phyloP scores from a whole-genome alignment of 1,140 invertebrate species.

The Luehdorfia chinensis region DNA sequence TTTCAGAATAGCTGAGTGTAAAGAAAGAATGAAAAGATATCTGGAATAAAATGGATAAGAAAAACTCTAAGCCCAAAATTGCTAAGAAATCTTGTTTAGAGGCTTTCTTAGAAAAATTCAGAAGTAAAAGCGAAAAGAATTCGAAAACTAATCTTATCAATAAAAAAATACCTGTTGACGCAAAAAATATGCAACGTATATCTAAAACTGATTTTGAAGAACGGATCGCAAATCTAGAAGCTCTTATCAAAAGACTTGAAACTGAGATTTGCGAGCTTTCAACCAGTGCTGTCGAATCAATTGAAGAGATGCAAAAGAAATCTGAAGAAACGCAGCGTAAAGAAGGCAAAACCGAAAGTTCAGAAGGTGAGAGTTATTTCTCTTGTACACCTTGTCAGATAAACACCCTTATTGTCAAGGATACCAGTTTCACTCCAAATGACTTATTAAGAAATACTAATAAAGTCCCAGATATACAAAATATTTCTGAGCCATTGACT shows the following conservation, averaged over 20 bases:
- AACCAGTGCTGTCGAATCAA: not conserved
- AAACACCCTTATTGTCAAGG: not conserved
- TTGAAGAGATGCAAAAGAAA: not conserved
- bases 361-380: not conserved
- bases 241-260: not conserved
- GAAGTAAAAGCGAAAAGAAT: not conserved
- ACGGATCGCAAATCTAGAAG: constrained; percentile 1
- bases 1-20: constrained; percentile 36
- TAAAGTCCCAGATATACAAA: constrained; percentile 4
- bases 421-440: constrained; percentile 4
- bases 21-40: constrained; percentile 44
- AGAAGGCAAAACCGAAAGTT: not conserved
- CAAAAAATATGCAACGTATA: no score
- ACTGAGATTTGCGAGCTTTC: constrained; percentile 4
- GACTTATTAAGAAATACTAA: not conserved
- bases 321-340: not conserved
- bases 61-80: constrained; percentile 27
- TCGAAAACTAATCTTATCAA: not conserved
- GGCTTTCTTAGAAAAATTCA: not conserved
- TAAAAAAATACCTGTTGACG: no score
- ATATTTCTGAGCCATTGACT: not conserved
- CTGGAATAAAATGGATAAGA: constrained; percentile 37
- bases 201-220: constrained; percentile 3
- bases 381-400: constrained; percentile 2
- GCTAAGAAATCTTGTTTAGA: constrained; percentile 4